Conservation (phyloP, 2,797 vertebrate genomes). For the Cirrhinus mrigala region DNA sequence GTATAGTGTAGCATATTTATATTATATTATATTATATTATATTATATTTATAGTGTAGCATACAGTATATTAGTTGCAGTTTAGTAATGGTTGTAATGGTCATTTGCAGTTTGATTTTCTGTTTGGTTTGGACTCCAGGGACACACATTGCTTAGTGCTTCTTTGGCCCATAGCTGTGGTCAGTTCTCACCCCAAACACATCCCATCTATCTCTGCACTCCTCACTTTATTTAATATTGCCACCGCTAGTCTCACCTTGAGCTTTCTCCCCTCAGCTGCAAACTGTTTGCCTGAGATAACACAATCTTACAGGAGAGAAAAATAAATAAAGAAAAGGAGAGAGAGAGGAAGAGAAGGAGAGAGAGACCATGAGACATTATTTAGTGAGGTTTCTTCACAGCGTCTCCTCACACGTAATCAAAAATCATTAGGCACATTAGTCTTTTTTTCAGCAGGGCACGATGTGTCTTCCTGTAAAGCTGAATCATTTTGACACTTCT, state of each 20-base stretch:
- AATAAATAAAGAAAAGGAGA: constrained; percentile 30
- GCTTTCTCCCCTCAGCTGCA: constrained; percentile 66
- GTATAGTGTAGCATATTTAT: no score
- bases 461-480: constrained; percentile 43
- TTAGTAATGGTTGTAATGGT: background rate
- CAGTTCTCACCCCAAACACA: constrained; percentile 39
- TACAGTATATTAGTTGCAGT: background rate
- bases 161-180: constrained; percentile 32
- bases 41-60: no score
- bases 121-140: background rate
- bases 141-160: background rate
- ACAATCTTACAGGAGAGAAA: constrained; percentile 59
- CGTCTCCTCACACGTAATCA: constrained; percentile 46
- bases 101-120: background rate
- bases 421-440: constrained; percentile 56
- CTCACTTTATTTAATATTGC: constrained; percentile 69
- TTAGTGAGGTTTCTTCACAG: constrained; percentile 23
- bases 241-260: constrained; percentile 75
- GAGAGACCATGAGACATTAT: constrained; percentile 26
- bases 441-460: constrained; percentile 31
- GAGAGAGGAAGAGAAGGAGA: background rate
- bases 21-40: no score
- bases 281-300: constrained; percentile 76
- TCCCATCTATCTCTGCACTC: constrained; percentile 46
- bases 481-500: constrained; percentile 33